A percentile compares a stretch with the other conserved stretches of the same genome.
Conservation (phyloP, 2,113 vertebrate species). For the Telmatochromis brichardi region DNA sequence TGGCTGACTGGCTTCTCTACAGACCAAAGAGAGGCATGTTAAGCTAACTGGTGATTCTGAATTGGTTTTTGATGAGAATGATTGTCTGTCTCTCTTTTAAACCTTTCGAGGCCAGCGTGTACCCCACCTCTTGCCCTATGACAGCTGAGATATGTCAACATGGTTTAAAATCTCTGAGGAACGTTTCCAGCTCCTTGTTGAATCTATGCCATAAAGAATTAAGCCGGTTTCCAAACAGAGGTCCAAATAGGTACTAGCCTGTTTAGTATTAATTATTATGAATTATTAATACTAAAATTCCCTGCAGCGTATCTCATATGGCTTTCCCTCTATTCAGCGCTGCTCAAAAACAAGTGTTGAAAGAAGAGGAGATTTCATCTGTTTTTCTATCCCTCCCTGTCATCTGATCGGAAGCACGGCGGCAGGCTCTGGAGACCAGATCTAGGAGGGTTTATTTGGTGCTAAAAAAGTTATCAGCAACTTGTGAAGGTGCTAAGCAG, state of each 20-base stretch:
- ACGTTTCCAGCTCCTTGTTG: background rate
- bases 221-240: background rate
- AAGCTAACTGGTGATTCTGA: background rate
- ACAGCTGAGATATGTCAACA: background rate
- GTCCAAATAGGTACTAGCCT: background rate
- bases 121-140: background rate
- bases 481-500: constrained; percentile 61
- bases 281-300: background rate
- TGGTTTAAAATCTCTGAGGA: background rate
- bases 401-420: constrained; percentile 6
- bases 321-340: background rate
- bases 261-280: background rate
- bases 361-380: constrained; percentile 28
- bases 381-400: constrained; percentile 27
- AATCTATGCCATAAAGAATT: background rate
- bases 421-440: background rate
- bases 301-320: background rate
- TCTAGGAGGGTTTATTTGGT: constrained; percentile 26
- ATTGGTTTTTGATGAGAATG: background rate
- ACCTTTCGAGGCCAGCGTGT: background rate
- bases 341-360: constrained; percentile 30
- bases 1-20: background rate
- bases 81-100: background rate
- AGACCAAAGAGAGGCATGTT: background rate
- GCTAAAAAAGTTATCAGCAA: constrained; percentile 50